Evolutionary conservation across 2,888 invertebrate species (phyloP).

Genomic region (Drosophila lutescens): DNA sequence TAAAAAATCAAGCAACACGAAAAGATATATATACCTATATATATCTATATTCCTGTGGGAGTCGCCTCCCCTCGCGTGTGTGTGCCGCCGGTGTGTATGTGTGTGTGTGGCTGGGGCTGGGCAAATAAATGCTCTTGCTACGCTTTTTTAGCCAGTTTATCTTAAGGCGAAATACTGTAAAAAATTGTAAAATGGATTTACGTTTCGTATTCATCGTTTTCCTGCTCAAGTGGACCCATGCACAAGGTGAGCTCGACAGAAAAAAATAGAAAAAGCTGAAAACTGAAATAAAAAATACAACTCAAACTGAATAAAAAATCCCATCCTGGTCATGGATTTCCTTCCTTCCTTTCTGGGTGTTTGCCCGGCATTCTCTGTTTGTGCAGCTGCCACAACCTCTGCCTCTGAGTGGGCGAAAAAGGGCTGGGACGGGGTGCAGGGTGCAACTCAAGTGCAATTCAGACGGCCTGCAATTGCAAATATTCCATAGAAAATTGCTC

Average conservation of each 20-base stretch:
- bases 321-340: slow-evolving; percentile 31
- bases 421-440: not conserved
- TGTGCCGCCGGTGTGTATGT: slow-evolving; percentile 18
- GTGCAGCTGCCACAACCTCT: slow-evolving; percentile 62
- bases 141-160: slow-evolving; percentile 78
- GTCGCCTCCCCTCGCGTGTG: slow-evolving; percentile 22
- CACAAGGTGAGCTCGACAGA: slow-evolving; percentile 74
- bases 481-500: slow-evolving; percentile 70
- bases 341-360: slow-evolving; percentile 25
- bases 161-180: slow-evolving; percentile 74
- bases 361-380: slow-evolving; percentile 57
- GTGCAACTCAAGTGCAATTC: slow-evolving; percentile 54
- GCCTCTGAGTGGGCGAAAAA: not conserved
- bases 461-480: slow-evolving; percentile 62
- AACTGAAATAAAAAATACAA: slow-evolving; percentile 16
- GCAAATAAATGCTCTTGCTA: slow-evolving; percentile 78
- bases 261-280: slow-evolving; percentile 5
- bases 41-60: slow-evolving; percentile 17
- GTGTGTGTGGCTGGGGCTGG: slow-evolving; percentile 45
- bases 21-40: slow-evolving; percentile 17
- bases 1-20: slow-evolving; percentile 20
- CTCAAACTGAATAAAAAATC: slow-evolving; percentile 24
- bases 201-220: slow-evolving; percentile 82
- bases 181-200: slow-evolving; percentile 81
- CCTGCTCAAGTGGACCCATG: slow-evolving; percentile 82